phyloP scores from a whole-genome alignment of 2,888 invertebrate genomes.

The Fabriciana adippe region DNA sequence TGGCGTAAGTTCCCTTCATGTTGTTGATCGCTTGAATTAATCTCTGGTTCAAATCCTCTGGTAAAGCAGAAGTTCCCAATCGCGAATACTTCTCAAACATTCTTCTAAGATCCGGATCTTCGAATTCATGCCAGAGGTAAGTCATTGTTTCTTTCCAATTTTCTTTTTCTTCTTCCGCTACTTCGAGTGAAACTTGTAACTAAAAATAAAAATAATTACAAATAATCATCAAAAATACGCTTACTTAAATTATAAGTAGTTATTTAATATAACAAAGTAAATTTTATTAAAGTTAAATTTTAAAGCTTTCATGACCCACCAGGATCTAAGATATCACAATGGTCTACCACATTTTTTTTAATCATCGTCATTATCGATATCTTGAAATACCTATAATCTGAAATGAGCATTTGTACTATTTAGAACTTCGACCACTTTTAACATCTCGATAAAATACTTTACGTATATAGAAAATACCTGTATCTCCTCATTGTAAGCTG shows the following conservation, averaged over 20 bases:
- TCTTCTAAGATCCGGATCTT: slow-evolving; percentile 85
- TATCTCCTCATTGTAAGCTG: slow-evolving; percentile 83
- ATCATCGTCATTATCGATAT: too few species aligned
- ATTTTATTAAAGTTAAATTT: not conserved
- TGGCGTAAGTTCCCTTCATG: slow-evolving; percentile 90
- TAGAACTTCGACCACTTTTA: too few species aligned
- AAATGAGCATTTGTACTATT: too few species aligned
- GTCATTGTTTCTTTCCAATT: slow-evolving; percentile 85
- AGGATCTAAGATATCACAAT: too few species aligned
- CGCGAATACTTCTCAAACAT: slow-evolving; percentile 88
- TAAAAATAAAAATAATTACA: slow-evolving; percentile 43
- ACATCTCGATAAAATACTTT: too few species aligned
- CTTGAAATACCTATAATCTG: too few species aligned
- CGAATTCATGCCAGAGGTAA: slow-evolving; percentile 88
- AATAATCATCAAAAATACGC: too few species aligned
- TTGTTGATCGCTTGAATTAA: slow-evolving; percentile 84
- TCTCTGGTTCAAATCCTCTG: slow-evolving; percentile 85
- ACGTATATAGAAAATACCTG: slow-evolving; percentile 53
- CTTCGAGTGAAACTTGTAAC: slow-evolving; percentile 63
- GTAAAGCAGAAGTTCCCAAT: slow-evolving; percentile 88
- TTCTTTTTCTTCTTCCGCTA: slow-evolving; percentile 82
- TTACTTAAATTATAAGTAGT: too few species aligned
- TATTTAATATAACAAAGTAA: too few species aligned
- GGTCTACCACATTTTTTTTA: too few species aligned
- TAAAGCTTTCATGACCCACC: not conserved